These are phyloP conservation scores for Drosophila athabasca DNA, from an alignment of 1,140 invertebrate genomes.

Conservation along the genomic window DNA sequence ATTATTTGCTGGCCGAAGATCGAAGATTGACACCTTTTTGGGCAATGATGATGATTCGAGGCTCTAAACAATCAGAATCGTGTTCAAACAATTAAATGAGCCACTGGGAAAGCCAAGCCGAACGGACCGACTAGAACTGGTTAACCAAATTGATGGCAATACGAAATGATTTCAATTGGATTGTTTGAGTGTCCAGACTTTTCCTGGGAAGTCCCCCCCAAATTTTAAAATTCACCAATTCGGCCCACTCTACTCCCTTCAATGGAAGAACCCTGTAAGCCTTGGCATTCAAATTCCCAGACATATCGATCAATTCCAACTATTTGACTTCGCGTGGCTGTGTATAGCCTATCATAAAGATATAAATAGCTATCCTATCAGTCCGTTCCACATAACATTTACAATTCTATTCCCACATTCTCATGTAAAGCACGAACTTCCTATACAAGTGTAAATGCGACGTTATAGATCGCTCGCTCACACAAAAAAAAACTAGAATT, in stretches of 20 bases:
- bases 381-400: constrained; percentile 14
- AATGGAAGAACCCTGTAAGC: constrained; percentile 6
- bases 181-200: background rate
- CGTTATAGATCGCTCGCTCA: constrained; percentile 27
- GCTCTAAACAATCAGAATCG: constrained; percentile 40
- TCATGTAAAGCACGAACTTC: constrained; percentile 60
- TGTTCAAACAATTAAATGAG: constrained; percentile 46
- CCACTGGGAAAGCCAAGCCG: constrained; percentile 33
- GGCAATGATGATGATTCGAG: constrained; percentile 16
- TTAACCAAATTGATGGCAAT: constrained; percentile 9
- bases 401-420: constrained; percentile 31
- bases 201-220: background rate
- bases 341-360: constrained; percentile 32
- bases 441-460: constrained; percentile 50
- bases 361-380: constrained; percentile 47
- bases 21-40: constrained; percentile 57
- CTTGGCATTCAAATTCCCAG: constrained; percentile 31
- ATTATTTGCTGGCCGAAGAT: constrained; percentile 18
- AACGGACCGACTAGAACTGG: constrained; percentile 37
- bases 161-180: constrained; percentile 26
- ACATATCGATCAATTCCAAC: constrained; percentile 31
- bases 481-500: constrained; percentile 1
- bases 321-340: constrained; percentile 21
- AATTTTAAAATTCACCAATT: background rate
- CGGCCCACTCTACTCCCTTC: background rate